Evolutionary conservation across 2,888 invertebrate species (phyloP).

Genomic region (Achlya flavicornis): DNA sequence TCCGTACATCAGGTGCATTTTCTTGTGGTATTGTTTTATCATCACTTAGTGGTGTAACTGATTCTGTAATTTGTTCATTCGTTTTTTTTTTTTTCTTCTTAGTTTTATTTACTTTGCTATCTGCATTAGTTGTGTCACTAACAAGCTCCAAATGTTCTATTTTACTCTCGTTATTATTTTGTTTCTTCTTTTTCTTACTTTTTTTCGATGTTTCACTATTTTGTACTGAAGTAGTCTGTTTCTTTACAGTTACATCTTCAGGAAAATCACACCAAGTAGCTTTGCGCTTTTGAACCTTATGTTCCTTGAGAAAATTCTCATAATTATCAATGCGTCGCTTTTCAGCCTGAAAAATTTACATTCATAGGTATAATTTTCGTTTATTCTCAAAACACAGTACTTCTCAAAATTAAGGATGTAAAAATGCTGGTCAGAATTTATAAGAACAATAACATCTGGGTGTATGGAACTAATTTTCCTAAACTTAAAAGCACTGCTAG

Average conservation of each 20-base stretch:
- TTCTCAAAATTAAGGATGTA: background rate
- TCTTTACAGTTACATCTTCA: conserved; percentile 42
- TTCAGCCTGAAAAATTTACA: conserved; percentile 66
- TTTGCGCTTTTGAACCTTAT: conserved; percentile 70
- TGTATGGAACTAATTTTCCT: no score
- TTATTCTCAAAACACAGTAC: background rate
- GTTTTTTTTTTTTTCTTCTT: conserved; percentile 28
- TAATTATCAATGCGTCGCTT: conserved; percentile 78
- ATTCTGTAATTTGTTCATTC: conserved; percentile 18
- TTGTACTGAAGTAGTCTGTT: conserved; percentile 15
- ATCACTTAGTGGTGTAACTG: conserved; percentile 13
- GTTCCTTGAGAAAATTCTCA: conserved; percentile 79
- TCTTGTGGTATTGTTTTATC: conserved; percentile 5
- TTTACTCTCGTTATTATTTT: conserved; percentile 22
- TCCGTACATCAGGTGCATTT: conserved; percentile 18
- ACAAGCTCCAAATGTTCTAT: conserved; percentile 11
- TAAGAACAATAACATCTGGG: no score
- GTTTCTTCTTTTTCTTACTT: conserved; percentile 44
- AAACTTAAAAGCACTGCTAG: no score
- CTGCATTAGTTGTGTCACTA: background rate
- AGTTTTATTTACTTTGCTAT: conserved; percentile 5
- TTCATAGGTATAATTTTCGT: background rate
- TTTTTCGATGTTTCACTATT: conserved; percentile 30
- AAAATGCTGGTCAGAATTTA: background rate
- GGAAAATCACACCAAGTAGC: conserved; percentile 84